phyloP scores from a whole-genome alignment of 1,140 invertebrate genomes.

The Drosophila arawakana region DNA sequence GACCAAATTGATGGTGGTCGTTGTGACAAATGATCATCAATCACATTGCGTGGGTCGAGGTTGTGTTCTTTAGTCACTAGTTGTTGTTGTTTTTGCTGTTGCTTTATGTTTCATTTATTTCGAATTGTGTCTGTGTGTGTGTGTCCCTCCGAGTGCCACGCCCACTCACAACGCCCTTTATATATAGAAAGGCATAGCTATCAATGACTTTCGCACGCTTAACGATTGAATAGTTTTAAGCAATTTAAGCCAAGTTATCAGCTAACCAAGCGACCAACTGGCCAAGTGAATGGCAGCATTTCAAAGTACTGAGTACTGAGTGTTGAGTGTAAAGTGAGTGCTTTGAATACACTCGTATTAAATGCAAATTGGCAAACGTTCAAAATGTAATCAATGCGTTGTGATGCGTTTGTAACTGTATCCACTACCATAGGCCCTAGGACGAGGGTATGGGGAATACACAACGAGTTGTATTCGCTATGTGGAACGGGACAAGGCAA shows the following conservation, averaged over 20 bases:
- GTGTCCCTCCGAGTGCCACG: constrained; percentile 15
- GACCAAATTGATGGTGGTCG: constrained; percentile 64
- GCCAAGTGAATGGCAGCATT: constrained; percentile 41
- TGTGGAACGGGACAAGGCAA: constrained; percentile 69
- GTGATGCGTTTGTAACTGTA: constrained; percentile 69
- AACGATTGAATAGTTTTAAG: constrained; percentile 72
- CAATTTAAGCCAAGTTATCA: constrained; percentile 59
- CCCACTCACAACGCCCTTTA: neutral
- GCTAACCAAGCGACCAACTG: constrained; percentile 28
- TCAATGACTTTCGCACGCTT: constrained; percentile 70
- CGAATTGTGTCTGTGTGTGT: constrained; percentile 1
- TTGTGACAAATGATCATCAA: constrained; percentile 81
- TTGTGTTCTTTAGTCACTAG: neutral
- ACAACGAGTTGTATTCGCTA: neutral
- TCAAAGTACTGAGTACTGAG: constrained; percentile 8
- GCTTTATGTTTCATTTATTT: constrained; percentile 19
- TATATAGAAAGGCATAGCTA: neutral
- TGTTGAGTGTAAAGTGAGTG: constrained; percentile 37
- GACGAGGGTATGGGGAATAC: neutral
- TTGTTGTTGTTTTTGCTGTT: neutral
- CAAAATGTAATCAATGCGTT: constrained; percentile 80
- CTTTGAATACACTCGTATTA: constrained; percentile 38
- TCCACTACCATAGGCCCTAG: constrained; percentile 10
- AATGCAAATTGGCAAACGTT: constrained; percentile 80
- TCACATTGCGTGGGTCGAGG: constrained; percentile 61